A percentile compares a stretch with the other conserved stretches of the same genome.
Conservation (phyloP, 2,797 vertebrate genomes). For the Notoglanidium macrostoma region DNA sequence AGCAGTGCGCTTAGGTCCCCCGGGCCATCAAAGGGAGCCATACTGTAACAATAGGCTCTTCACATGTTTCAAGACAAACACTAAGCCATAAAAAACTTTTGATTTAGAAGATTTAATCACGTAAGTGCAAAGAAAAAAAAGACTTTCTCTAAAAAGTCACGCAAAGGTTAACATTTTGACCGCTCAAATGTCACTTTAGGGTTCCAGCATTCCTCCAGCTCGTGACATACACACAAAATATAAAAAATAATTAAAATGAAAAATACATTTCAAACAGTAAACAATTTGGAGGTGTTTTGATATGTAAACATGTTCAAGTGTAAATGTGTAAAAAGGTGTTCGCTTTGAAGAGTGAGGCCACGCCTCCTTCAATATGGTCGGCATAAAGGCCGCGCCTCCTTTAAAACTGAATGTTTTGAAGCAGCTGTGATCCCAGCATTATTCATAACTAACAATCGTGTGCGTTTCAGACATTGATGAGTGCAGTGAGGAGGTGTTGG, state of each 20-base stretch:
- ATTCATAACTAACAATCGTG: background rate
- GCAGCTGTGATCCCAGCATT: background rate
- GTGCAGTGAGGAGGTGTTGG: constrained; percentile 77
- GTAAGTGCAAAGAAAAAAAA: background rate
- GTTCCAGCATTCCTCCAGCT: too few species aligned
- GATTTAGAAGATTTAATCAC: background rate
- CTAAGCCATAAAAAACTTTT: background rate
- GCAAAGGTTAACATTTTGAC: background rate
- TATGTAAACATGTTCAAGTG: too few species aligned
- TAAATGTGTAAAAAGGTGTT: too few species aligned
- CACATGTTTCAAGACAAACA: background rate
- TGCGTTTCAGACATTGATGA: constrained; percentile 81
- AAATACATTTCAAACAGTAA: too few species aligned
- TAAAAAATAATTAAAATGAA: too few species aligned
- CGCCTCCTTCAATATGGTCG: background rate
- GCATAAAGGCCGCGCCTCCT: background rate
- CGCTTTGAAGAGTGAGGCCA: background rate
- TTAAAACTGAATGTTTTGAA: background rate
- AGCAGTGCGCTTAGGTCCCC: background rate
- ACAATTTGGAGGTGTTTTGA: too few species aligned
- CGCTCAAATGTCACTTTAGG: background rate
- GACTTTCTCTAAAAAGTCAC: too few species aligned
- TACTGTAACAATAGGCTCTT: background rate
- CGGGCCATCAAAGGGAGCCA: background rate
- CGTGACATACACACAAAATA: too few species aligned